Conservation (phyloP, 2,888 invertebrate species). For the Hedychridium roseum region DNA sequence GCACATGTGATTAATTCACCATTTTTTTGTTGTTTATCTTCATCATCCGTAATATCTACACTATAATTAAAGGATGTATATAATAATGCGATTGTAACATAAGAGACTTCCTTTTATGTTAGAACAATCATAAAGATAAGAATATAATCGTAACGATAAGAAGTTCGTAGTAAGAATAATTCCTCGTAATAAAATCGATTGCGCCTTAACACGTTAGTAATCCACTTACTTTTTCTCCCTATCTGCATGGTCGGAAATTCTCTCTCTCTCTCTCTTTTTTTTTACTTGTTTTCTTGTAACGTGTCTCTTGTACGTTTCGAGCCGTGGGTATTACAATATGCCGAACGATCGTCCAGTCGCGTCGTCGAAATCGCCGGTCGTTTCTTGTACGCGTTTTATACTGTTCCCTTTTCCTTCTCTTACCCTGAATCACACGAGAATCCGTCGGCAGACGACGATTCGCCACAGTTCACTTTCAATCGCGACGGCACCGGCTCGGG, state of each 20-base stretch:
- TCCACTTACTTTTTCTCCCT: slow-evolving; percentile 26
- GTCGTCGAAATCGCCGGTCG: background rate
- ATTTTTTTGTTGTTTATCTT: slow-evolving; percentile 44
- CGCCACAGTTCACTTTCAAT: no score
- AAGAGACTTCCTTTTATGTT: slow-evolving; percentile 54
- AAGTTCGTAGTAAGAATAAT: slow-evolving; percentile 48
- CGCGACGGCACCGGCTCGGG: no score
- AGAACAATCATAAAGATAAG: slow-evolving; percentile 54
- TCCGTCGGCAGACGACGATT: no score
- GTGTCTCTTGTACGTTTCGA: slow-evolving; percentile 43
- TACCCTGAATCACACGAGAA: no score
- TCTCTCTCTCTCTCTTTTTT: slow-evolving; percentile 1
- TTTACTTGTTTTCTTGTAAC: slow-evolving; percentile 9
- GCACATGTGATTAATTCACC: slow-evolving; percentile 62
- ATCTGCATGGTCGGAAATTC: slow-evolving; percentile 26
- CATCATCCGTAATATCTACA: slow-evolving; percentile 58
- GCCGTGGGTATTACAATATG: slow-evolving; percentile 36
- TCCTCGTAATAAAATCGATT: slow-evolving; percentile 48
- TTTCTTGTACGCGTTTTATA: background rate
- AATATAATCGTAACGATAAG: slow-evolving; percentile 53
- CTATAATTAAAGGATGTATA: slow-evolving; percentile 58
- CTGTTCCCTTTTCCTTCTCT: no score
- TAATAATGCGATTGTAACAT: slow-evolving; percentile 55
- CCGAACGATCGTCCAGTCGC: background rate
- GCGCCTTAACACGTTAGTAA: slow-evolving; percentile 42